Percentiles rank a stretch among this genome's conserved stretches.
Conservation (phyloP, 2,888 invertebrate species). For the Junonia oenone region DNA sequence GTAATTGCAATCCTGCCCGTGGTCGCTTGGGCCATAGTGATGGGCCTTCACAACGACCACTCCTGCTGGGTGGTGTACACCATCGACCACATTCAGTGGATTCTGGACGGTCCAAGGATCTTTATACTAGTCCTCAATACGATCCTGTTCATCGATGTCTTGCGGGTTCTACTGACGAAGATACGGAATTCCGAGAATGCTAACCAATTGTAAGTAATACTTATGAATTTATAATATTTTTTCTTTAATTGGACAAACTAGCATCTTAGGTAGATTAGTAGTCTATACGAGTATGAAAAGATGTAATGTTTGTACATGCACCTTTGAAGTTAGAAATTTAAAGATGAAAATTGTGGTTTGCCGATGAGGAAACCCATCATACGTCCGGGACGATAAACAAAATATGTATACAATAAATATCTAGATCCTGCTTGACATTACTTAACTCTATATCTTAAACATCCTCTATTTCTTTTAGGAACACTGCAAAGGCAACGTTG, state of each 20-base stretch:
- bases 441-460: too few species aligned
- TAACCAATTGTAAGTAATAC: slow-evolving; percentile 61
- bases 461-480: slow-evolving; percentile 54
- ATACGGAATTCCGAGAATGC: slow-evolving; percentile 75
- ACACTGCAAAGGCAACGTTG: slow-evolving; percentile 82
- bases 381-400: too few species aligned
- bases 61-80: slow-evolving; percentile 82
- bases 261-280: too few species aligned
- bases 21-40: slow-evolving; percentile 74
- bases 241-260: too few species aligned
- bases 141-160: slow-evolving; percentile 80
- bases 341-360: too few species aligned
- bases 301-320: too few species aligned
- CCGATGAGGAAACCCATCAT: too few species aligned
- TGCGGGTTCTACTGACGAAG: slow-evolving; percentile 82
- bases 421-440: too few species aligned
- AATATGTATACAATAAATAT: too few species aligned
- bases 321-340: too few species aligned
- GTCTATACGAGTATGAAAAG: too few species aligned
- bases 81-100: slow-evolving; percentile 78
- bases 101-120: slow-evolving; percentile 80
- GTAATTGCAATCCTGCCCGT: slow-evolving; percentile 74
- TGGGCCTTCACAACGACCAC: slow-evolving; percentile 67
- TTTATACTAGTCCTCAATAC: slow-evolving; percentile 79
- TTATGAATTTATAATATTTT: background rate